Base-by-base conservation (phyloP, 2,797 vertebrate genomes). In the Threskiornis aethiopicus region DNA sequence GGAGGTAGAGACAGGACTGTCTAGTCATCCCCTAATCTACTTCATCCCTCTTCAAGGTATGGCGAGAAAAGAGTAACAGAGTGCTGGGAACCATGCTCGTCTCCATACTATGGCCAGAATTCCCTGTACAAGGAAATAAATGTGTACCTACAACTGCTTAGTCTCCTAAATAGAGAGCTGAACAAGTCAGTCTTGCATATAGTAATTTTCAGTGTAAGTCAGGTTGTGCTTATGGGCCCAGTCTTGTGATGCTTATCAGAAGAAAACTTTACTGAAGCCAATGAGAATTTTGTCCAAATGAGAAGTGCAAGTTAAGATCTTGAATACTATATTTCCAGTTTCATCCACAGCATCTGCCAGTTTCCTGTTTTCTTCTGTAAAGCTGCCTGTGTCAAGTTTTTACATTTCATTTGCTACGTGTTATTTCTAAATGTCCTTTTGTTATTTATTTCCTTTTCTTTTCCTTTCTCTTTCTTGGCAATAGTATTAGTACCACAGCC, bases 361-460 rank as follows among this genome's bases (percentile, higher is more conserved):
- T 73, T 96, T 84, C 76, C 55, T 80, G 21, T 85, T 96, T 93
- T 91, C 52, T 75, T 76, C 79, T 55, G 35, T 81, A 90, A 61
- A 85, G 16, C 39, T 70, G 41, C 37, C 28, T 47, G 3, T 79
- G 64, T 69, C 54, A 86, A 79, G 26, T 39, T 35, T 62, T 89
- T 55, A 78, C 2, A 3, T 95, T 79, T 84, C 2, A 42, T 96
- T 80, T 95, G 20, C 47, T 55, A 52, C 1, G 1, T 21, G 19
- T 64, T 86, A 35, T 67, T 91, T 81, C 46, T 85, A 79, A 75
- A 54, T 59, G 26, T 16, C 10, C n/a, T 70, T 59, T 47, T 83
- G 9, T 57, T 84, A 29, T 16, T 62, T 66, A 14, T 44, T 89
- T 58, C 47, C 21, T 84, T 42, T 66, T 55, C 16, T 82, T 77